Evolutionary conservation across 2,888 invertebrate species (phyloP).

Genomic region (Stenoptilia bipunctidactyla): DNA sequence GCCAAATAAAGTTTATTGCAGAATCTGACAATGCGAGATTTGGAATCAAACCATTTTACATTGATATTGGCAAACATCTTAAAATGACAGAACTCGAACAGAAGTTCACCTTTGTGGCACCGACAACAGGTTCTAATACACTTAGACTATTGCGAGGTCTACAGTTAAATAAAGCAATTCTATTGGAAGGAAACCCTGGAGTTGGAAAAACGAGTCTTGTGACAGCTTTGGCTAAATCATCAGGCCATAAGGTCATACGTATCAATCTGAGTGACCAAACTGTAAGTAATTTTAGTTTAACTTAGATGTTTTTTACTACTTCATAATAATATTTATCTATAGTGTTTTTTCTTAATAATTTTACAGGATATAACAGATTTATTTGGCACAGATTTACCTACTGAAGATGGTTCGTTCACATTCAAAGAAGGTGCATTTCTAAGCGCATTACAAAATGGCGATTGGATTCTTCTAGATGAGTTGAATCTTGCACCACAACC

Average conservation of each 20-base stretch:
- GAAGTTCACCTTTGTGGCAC: slow-evolving; percentile 80
- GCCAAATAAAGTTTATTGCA: slow-evolving; percentile 36
- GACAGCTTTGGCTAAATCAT: slow-evolving; percentile 86
- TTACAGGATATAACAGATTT: slow-evolving; percentile 93
- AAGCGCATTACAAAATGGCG: slow-evolving; percentile 89
- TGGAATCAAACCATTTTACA: slow-evolving; percentile 85
- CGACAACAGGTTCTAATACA: slow-evolving; percentile 85
- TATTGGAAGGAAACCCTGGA: slow-evolving; percentile 97
- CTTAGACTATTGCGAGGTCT: slow-evolving; percentile 88
- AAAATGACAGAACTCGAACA: slow-evolving; percentile 26
- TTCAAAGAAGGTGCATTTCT: slow-evolving; percentile 98
- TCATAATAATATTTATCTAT: background rate
- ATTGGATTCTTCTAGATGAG: slow-evolving; percentile 98
- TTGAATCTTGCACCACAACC: slow-evolving; percentile 98
- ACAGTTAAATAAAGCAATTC: slow-evolving; percentile 90
- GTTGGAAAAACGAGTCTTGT: slow-evolving; percentile 98
- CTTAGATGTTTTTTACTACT: background rate
- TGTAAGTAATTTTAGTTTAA: slow-evolving; percentile 57
- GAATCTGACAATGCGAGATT: slow-evolving; percentile 59
- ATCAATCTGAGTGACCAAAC: slow-evolving; percentile 99
- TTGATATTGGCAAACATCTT: slow-evolving; percentile 60
- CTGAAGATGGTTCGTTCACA: slow-evolving; percentile 93
- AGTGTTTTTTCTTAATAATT: background rate
- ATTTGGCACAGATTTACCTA: slow-evolving; percentile 97
- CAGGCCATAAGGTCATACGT: slow-evolving; percentile 87